Evolutionary conservation across 2,797 vertebrate genomes (phyloP), one percentile per base, ranked within the genome.

Genomic region (Sebastolobus alascanus): DNA sequence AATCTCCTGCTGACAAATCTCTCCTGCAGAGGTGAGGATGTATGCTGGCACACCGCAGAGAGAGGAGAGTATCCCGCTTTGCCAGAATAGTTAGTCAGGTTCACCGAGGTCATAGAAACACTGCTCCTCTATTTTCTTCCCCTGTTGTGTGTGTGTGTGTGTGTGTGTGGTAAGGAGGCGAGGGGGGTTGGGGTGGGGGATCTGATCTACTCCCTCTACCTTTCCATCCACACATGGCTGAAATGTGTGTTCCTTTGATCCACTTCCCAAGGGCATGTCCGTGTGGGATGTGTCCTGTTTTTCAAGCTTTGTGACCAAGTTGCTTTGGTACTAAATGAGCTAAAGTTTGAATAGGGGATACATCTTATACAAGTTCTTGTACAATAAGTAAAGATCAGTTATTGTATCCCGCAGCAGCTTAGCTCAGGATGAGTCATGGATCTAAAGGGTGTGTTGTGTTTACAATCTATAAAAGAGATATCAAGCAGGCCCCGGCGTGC

Each of bases 1-100:
- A 87, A 85, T 89, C 87, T 90, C 87, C 87, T 86, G 87, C 90
- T 87, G 86, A 92, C 91, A 91, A 86, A 90, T 90, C 84, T 91
- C 79, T 92, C 84, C 81, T 92, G 87, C 86, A 81, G 87, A 90
- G 90, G 90, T 88, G 84, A 90, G 86, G 94, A 84, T 91, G 78
- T 86, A 84, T 29, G 25, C 75, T 84, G 82, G 82, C 78, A 61
- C 77, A 73, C 79, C 9, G 16, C 68, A 82, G 78, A 75, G 82
- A 85, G 82, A 73, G 65, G 75, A 79, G 82, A 83, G 74, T 50
- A 68, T 80, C 73, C 50, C 67, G 72, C 79, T 75, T 79, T 91
- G 89, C 87, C 83, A 88, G 89, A 90, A 84, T 85, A 86, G 85
- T 87, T 88, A 84, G 77, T 74, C 46, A 55, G 85, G 89, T 88